Conservation (phyloP, 2,113 vertebrate species). For the Ploceus nigricollis region DNA sequence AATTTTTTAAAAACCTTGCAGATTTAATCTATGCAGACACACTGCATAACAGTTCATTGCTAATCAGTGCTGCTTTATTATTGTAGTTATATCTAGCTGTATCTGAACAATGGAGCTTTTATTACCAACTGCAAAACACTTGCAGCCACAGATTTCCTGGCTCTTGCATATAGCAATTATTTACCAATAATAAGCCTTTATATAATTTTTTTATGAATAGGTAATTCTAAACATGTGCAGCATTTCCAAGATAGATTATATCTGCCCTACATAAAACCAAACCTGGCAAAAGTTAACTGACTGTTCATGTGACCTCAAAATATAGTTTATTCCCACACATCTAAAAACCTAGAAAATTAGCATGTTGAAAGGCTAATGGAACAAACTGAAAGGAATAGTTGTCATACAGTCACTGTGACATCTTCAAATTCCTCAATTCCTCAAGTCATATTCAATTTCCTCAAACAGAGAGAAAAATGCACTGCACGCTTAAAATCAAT, state of each 20-base stretch:
- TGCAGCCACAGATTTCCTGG: neutral
- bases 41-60: fast-evolving
- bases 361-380: neutral
- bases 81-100: neutral
- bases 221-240: neutral
- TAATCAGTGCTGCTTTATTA: neutral
- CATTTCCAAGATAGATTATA: neutral
- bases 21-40: neutral
- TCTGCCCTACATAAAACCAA: neutral
- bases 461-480: neutral
- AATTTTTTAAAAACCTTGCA: neutral
- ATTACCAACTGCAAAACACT: neutral
- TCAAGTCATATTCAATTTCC: neutral
- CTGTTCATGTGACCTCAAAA: neutral
- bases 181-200: neutral
- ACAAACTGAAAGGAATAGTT: neutral
- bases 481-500: neutral
- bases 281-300: neutral
- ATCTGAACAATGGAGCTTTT: neutral
- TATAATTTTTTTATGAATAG: neutral
- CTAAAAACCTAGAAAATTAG: neutral
- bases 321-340: neutral
- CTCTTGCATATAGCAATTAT: neutral
- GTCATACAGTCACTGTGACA: neutral
- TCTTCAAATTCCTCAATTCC: neutral